A percentile compares a stretch with the other conserved stretches of the same genome.
Evolutionary conservation across 1,140 invertebrate species (phyloP).

Genomic region (Drosophila asahinai): DNA sequence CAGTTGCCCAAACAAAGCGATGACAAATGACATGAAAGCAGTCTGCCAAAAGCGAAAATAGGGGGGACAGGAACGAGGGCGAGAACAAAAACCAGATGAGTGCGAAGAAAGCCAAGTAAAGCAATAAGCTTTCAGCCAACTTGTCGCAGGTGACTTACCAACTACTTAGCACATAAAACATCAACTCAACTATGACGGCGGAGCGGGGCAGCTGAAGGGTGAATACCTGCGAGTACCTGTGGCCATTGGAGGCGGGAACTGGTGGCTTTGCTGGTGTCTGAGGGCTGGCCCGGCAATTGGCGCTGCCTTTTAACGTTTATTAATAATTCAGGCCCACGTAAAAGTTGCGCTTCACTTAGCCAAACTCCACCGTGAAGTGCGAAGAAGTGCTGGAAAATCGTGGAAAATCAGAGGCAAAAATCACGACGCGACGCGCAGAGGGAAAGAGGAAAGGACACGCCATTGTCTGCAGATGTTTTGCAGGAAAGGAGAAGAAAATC

Average conservation of each 20-base stretch:
- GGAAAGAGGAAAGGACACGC: slow-evolving; percentile 20
- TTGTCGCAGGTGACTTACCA: slow-evolving; percentile 69
- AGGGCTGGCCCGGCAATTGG: slow-evolving; percentile 40
- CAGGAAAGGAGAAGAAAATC: slow-evolving; percentile 14
- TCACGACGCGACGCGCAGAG: slow-evolving; percentile 43
- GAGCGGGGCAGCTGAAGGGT: background rate
- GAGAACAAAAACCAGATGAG: slow-evolving; percentile 26
- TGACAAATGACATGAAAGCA: slow-evolving; percentile 42
- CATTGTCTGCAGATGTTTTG: slow-evolving; percentile 58
- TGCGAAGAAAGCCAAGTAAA: slow-evolving; percentile 12
- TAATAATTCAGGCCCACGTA: slow-evolving; percentile 67
- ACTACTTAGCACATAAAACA: slow-evolving; percentile 67
- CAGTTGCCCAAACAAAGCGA: slow-evolving; percentile 19
- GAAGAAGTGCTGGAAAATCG: slow-evolving; percentile 42
- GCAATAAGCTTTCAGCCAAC: slow-evolving; percentile 59
- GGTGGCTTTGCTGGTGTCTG: slow-evolving; percentile 4
- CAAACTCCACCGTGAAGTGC: slow-evolving; percentile 39
- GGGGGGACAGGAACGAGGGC: background rate
- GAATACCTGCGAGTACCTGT: slow-evolving; percentile 19
- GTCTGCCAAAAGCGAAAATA: background rate
- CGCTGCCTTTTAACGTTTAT: slow-evolving; percentile 66
- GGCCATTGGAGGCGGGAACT: background rate
- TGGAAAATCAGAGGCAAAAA: slow-evolving; percentile 54
- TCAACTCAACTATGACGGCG: slow-evolving; percentile 51
- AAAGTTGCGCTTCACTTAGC: slow-evolving; percentile 65